Base-by-base conservation (phyloP, 2,888 invertebrate genomes). In the Alentia gelatinosa region DNA sequence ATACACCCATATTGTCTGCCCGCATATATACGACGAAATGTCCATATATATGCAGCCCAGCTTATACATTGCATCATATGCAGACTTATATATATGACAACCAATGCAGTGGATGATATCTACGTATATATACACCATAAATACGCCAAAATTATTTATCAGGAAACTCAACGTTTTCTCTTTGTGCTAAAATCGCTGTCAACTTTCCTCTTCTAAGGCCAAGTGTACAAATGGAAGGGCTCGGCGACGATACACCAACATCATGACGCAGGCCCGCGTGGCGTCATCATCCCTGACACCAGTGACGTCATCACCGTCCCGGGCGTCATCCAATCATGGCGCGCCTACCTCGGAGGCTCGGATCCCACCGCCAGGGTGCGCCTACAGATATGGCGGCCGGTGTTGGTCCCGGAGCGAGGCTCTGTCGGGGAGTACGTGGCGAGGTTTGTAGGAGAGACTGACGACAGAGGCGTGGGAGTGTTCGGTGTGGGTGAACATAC, bases 301-400 rank as follows among this genome's bases (percentile, higher is more conserved):
- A 30, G 83, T 83, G 83, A 83, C 83, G 83, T 83, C 83, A 83
- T 83, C 37, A 83, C 37, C n/a, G 37, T 26, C 37, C 23, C 12
- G 39, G 83, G 83, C 37, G 39, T 83, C 37, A 39, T 83, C 9
- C 23, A 12, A 23, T 15, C 37, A 37, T 83, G 83, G 83, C 39
- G 83, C 4, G 83, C 37, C 7, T 35, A 83, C 83, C 26, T 83
- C 23, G 39, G 39, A 1, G 26, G 37, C 5, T 23, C 37, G 4
- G 7, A 12, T 7, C 37, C 83, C 3, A 19, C 39, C 26, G 19
- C 39, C 83, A 23, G 83, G 39, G 83, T 83, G n/a, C 83, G 83
- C 35, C 83, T 83, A 15, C 83, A 83, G 40, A 1, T 83, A 83
- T 83, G 83, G 83, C 83, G 83, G 0, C 83, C 83, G 15, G 0